These are phyloP conservation scores for Cheilosia urbana DNA, from an alignment of 2,888 invertebrate species.

Conservation along the genomic window DNA sequence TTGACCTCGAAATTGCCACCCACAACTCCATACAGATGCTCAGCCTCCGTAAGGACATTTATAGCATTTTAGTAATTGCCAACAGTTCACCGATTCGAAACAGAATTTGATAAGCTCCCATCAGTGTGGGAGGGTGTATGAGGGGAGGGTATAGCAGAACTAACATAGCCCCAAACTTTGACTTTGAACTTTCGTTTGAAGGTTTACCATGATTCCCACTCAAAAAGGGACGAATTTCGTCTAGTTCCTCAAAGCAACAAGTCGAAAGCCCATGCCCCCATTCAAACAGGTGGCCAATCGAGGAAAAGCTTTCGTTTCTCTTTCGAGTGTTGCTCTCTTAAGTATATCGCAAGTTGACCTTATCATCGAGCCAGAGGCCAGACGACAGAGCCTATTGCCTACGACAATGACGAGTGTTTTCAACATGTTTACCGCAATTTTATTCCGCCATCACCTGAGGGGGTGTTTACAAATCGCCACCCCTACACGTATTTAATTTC, in stretches of 20 bases:
- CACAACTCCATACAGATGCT: too few species aligned
- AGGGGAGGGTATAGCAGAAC: not conserved
- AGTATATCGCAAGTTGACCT: not conserved
- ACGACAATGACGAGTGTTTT: not conserved
- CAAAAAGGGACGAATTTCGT: constrained; percentile 1
- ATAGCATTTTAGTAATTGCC: too few species aligned
- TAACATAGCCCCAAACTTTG: constrained; percentile 1
- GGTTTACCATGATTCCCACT: constrained; percentile 8
- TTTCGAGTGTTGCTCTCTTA: constrained; percentile 21
- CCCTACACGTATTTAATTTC: constrained; percentile 32
- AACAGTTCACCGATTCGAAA: not conserved
- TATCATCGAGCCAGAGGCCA: not conserved
- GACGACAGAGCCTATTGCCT: not conserved
- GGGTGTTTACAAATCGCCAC: constrained; percentile 33
- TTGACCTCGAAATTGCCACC: too few species aligned
- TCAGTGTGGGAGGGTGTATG: too few species aligned
- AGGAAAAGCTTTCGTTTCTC: constrained; percentile 6
- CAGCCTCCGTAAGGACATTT: too few species aligned
- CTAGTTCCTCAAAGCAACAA: constrained; percentile 29
- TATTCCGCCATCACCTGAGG: constrained; percentile 9
- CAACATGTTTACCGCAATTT: constrained; percentile 8
- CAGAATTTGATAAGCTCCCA: not conserved
- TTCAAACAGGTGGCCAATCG: constrained; percentile 36
- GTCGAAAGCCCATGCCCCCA: constrained; percentile 1
- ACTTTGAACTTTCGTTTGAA: constrained; percentile 18